Percentiles rank a stretch among this genome's conserved stretches.
These are phyloP conservation scores for Centropus bengalensis DNA, from an alignment of 2,113 vertebrate genomes.

Conservation along the genomic window DNA sequence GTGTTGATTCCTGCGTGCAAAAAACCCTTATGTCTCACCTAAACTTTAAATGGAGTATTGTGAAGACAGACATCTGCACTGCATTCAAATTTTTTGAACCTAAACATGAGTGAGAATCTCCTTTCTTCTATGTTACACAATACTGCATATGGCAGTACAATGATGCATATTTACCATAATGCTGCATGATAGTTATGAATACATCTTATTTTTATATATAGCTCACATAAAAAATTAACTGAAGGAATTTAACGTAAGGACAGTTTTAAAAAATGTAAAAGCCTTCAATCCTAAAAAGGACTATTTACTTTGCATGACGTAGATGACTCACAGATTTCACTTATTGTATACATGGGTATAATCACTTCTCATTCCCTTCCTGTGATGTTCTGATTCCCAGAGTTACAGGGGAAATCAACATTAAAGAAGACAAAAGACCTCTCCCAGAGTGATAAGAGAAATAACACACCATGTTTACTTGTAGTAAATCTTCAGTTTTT, in stretches of 20 bases:
- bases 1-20: conserved; percentile 41
- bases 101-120: neutral
- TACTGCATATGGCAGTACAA: neutral
- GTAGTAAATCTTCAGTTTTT: neutral
- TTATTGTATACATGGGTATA: neutral
- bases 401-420: neutral
- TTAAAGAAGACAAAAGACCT: neutral
- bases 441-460: neutral
- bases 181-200: neutral
- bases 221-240: neutral
- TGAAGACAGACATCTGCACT: neutral
- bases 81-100: neutral
- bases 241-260: neutral
- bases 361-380: neutral
- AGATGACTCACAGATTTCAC: neutral
- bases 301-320: neutral
- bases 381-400: neutral
- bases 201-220: neutral
- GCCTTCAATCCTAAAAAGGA: neutral
- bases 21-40: conserved; percentile 8
- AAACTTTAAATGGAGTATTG: conserved; percentile 4
- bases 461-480: neutral
- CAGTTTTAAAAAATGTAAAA: neutral
- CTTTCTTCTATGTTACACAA: neutral
- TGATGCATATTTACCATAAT: neutral